Percentiles rank a stretch among this genome's conserved stretches.
These are phyloP conservation scores for Azorinus chamasolen DNA, from an alignment of 2,888 invertebrate species.

Conservation along the genomic window DNA sequence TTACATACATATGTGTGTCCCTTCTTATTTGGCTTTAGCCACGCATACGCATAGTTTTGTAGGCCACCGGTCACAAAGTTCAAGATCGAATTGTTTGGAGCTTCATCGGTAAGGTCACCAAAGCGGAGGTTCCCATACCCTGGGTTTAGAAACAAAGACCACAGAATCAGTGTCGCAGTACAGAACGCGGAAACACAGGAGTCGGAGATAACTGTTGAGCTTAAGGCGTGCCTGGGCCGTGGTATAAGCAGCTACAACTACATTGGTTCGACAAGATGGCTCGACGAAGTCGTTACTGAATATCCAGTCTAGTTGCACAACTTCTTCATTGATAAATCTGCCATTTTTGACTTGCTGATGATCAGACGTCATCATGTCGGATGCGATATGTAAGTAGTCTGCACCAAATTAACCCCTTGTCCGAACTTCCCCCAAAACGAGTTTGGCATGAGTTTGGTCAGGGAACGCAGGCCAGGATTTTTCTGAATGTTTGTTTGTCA, in stretches of 20 bases:
- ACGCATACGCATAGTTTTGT: no score
- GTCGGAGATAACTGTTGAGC: no score
- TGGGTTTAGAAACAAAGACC: no score
- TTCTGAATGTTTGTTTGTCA: conserved; percentile 66
- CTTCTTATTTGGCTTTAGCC: no score
- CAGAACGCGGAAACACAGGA: no score
- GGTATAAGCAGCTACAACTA: conserved; percentile 36
- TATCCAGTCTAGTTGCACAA: conserved; percentile 27
- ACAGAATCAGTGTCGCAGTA: no score
- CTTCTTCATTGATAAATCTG: conserved; percentile 19
- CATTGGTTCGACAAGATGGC: conserved; percentile 27
- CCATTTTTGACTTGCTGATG: conserved; percentile 24
- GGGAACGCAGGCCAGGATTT: conserved; percentile 35
- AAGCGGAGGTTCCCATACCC: no score
- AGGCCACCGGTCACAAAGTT: no score
- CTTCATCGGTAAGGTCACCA: no score
- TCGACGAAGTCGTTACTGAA: conserved; percentile 32
- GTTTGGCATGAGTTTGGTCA: conserved; percentile 30
- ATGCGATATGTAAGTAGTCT: conserved; percentile 12
- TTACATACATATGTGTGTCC: no score
- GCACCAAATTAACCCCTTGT: conserved; percentile 30
- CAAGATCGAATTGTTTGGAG: no score
- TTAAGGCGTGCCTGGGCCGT: conserved; percentile 39
- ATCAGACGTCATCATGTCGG: conserved; percentile 27
- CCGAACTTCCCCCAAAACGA: conserved; percentile 43